Evolutionary conservation across 2,797 vertebrate species (phyloP).

Genomic region (Anabacerthia variegaticeps): DNA sequence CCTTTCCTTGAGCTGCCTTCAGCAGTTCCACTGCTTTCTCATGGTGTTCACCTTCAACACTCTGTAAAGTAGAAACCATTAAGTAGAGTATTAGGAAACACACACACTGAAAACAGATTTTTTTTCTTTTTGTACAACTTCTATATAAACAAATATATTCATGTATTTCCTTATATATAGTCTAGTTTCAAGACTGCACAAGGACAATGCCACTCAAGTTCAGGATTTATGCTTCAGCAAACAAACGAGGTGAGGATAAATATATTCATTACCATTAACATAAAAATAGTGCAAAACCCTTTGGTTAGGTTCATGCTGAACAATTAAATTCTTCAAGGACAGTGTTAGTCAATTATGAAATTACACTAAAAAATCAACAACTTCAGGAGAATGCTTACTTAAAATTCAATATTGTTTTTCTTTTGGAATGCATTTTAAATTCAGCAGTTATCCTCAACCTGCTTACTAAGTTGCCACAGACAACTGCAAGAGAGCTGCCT

Average conservation of each 20-base stretch:
- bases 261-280: neutral
- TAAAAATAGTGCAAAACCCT: neutral
- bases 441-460: neutral
- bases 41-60: constrained; percentile 97
- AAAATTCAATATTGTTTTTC: neutral
- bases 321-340: neutral
- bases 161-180: neutral
- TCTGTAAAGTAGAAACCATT: constrained; percentile 75
- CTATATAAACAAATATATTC: neutral
- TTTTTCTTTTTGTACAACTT: neutral
- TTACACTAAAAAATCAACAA: neutral
- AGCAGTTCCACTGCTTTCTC: constrained; percentile 97
- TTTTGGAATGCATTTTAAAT: neutral
- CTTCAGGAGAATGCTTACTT: neutral
- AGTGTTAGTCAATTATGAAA: neutral
- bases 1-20: constrained; percentile 96
- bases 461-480: neutral
- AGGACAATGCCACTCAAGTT: neutral
- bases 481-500: neutral
- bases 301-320: neutral
- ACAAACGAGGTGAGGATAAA: neutral
- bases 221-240: neutral
- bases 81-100: neutral
- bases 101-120: neutral
- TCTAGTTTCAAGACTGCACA: neutral